Evolutionary conservation across 2,888 invertebrate genomes (phyloP).

Genomic region (Torymus aiolomorphi): DNA sequence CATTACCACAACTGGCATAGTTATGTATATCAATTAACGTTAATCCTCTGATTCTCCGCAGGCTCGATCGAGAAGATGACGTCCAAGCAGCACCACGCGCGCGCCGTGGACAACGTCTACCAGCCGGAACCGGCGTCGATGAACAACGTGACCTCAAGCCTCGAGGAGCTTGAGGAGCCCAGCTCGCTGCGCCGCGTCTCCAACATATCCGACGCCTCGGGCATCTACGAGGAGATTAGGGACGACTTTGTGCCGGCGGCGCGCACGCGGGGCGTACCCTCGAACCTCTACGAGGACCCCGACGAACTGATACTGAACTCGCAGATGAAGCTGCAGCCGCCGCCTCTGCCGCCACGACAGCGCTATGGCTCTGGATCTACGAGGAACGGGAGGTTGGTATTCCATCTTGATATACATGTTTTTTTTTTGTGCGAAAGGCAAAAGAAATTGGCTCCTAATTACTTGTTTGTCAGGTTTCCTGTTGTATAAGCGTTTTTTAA

Average conservation of each 20-base stretch:
- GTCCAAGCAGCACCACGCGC: slow-evolving; percentile 54
- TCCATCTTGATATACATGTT: background rate
- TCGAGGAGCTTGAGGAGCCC: slow-evolving; percentile 63
- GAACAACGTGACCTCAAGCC: slow-evolving; percentile 60
- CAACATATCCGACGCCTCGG: slow-evolving; percentile 80
- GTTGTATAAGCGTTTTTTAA: too few relatives aligned
- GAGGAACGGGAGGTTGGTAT: slow-evolving; percentile 63
- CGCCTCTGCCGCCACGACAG: slow-evolving; percentile 76
- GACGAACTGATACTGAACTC: slow-evolving; percentile 69
- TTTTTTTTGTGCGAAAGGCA: background rate
- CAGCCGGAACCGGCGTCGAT: slow-evolving; percentile 64
- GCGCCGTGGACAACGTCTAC: slow-evolving; percentile 69
- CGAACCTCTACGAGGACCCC: slow-evolving; percentile 73
- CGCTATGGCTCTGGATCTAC: slow-evolving; percentile 66
- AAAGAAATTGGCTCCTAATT: too few relatives aligned
- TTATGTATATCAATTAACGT: too few relatives aligned
- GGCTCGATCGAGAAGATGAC: slow-evolving; percentile 59
- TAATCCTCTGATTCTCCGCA: background rate
- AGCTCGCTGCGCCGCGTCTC: slow-evolving; percentile 77
- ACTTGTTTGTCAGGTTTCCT: too few relatives aligned
- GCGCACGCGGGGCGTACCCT: slow-evolving; percentile 56
- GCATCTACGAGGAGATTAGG: slow-evolving; percentile 83
- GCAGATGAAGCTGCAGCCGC: slow-evolving; percentile 69
- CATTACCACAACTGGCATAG: too few relatives aligned
- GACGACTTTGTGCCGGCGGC: slow-evolving; percentile 32